Percentiles rank a stretch among this genome's conserved stretches.
These are phyloP conservation scores for Parthenolecanium corni DNA, from an alignment of 2,888 invertebrate genomes.

Conservation along the genomic window DNA sequence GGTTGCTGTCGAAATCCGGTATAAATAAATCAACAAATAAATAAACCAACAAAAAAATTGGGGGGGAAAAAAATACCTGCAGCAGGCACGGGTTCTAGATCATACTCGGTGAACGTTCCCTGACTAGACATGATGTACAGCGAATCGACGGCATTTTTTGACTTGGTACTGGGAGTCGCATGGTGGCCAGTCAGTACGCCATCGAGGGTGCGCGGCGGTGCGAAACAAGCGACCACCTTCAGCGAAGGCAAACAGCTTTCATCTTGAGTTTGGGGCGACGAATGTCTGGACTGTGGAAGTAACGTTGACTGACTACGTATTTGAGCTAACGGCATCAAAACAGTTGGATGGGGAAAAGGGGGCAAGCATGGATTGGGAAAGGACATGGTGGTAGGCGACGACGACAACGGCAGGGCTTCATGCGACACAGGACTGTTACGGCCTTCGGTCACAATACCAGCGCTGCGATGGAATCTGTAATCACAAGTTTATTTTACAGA, in stretches of 20 bases:
- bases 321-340: slow-evolving; percentile 32
- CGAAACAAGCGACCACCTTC: slow-evolving; percentile 66
- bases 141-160: slow-evolving; percentile 52
- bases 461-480: slow-evolving; percentile 80
- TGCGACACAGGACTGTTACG: slow-evolving; percentile 30
- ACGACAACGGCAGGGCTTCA: slow-evolving; percentile 33
- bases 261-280: slow-evolving; percentile 39
- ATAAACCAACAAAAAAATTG: background rate
- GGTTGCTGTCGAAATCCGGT: too few species aligned
- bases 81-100: slow-evolving; percentile 64
- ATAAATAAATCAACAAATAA: too few species aligned
- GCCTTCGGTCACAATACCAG: slow-evolving; percentile 64
- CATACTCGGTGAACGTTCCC: slow-evolving; percentile 77
- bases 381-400: slow-evolving; percentile 59
- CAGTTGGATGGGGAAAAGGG: slow-evolving; percentile 30
- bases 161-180: slow-evolving; percentile 41
- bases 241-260: slow-evolving; percentile 41
- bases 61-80: slow-evolving; percentile 1
- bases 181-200: slow-evolving; percentile 39
- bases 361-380: slow-evolving; percentile 36
- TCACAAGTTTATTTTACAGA: background rate
- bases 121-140: slow-evolving; percentile 80
- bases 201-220: slow-evolving; percentile 39
- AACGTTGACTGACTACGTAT: slow-evolving; percentile 36
- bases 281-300: slow-evolving; percentile 31